Base-by-base conservation (phyloP, 2,888 invertebrate genomes). In the Myathropa florea region DNA sequence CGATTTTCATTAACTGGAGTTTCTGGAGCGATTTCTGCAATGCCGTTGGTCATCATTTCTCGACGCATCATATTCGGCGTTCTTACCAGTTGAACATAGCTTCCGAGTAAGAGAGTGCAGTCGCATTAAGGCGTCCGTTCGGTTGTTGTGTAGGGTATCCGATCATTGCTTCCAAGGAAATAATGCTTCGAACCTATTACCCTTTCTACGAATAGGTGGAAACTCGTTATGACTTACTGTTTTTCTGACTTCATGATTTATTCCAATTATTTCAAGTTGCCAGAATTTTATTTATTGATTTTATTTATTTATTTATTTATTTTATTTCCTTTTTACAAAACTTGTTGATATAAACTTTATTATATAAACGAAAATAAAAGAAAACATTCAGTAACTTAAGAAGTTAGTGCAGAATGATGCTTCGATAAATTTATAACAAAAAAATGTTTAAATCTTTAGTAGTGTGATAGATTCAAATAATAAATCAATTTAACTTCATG, bases 251-350 rank as follows among this genome's bases (percentile, higher is more conserved):
- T 80, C 72, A 33, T 64, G 18, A 30, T 3, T 10, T 9, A 79
- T 76, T 26, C 76, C 80, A 24, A 84, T 4, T 14, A 65, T 30
- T 28, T 84, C 80, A 21, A 80, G 80, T 36, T 61, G 30, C 80
- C 79, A 71, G 70, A 84, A 70, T 30, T 33, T 21, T n/a, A n/a
- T n/a, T n/a, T n/a, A n/a, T n/a, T n/a, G n/a, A n/a, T n/a, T n/a
- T n/a, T n/a, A n/a, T n/a, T n/a, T n/a, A n/a, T n/a, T n/a, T n/a
- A n/a, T n/a, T n/a, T n/a, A n/a, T n/a, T n/a, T n/a, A n/a, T n/a
- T n/a, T n/a, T n/a, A n/a, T n/a, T n/a, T n/a, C n/a, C n/a, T n/a
- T n/a, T n/a, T n/a, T n/a, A n/a, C n/a, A n/a, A n/a, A n/a, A n/a
- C n/a, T n/a, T n/a, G n/a, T n/a, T n/a, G n/a, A n/a, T n/a, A n/a